A percentile compares a stretch with the other conserved stretches of the same genome.
Evolutionary conservation across 2,888 invertebrate species (phyloP).

Genomic region (Drosophila subsilvestris): DNA sequence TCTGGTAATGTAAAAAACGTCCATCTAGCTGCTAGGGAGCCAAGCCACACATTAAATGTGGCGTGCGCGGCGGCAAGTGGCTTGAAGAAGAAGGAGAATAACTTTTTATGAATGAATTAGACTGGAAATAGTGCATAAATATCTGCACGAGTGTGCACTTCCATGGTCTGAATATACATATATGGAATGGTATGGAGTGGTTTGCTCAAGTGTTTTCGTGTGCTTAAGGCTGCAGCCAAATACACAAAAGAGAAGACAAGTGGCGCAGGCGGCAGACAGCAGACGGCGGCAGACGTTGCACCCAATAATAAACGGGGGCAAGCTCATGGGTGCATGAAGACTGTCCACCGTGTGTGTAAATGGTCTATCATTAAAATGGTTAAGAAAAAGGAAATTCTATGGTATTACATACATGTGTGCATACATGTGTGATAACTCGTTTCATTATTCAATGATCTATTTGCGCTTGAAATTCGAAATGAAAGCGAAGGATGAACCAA

Average conservation of each 20-base stretch:
- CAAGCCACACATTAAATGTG: slow-evolving; percentile 10
- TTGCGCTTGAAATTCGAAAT: background rate
- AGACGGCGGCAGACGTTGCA: background rate
- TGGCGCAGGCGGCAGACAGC: background rate
- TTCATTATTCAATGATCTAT: background rate
- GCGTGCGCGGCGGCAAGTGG: slow-evolving; percentile 6
- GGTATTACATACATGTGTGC: background rate
- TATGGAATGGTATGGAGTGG: background rate
- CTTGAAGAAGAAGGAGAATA: slow-evolving; percentile 15
- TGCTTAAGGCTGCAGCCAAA: slow-evolving; percentile 30
- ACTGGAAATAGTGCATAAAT: slow-evolving; percentile 74
- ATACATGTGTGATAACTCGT: background rate
- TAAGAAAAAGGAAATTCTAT: background rate
- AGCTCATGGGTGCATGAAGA: background rate
- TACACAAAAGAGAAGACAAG: background rate
- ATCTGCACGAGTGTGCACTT: slow-evolving; percentile 33
- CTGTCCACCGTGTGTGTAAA: too few relatives aligned
- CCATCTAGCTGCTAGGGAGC: background rate
- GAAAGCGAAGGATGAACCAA: too few relatives aligned
- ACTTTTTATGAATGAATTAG: slow-evolving; percentile 79
- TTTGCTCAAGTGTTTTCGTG: background rate
- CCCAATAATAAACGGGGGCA: background rate
- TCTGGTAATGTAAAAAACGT: too few relatives aligned
- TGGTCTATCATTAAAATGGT: background rate
- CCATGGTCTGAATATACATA: slow-evolving; percentile 8